These are phyloP conservation scores for Drosophila diplacantha DNA, from an alignment of 2,888 invertebrate genomes.

Conservation along the genomic window DNA sequence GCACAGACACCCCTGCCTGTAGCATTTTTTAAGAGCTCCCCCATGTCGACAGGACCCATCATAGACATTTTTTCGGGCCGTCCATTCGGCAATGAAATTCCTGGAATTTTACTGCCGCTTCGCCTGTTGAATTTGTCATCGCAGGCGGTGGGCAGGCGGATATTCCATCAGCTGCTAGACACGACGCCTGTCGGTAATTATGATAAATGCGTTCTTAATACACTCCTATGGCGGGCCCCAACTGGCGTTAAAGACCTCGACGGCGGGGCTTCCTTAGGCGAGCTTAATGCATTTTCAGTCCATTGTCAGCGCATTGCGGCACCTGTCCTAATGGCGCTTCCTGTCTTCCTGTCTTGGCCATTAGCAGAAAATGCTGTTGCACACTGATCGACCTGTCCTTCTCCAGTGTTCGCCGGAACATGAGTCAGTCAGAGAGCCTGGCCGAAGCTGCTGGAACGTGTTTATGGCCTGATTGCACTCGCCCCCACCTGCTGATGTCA, in stretches of 20 bases:
- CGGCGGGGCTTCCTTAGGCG: conserved; percentile 24
- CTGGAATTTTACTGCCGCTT: conserved; percentile 49
- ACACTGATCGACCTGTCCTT: conserved; percentile 33
- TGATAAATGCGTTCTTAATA: conserved; percentile 67
- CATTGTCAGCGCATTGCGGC: conserved; percentile 24
- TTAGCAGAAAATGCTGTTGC: conserved; percentile 52
- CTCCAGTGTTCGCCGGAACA: conserved; percentile 15
- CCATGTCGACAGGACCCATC: conserved; percentile 36
- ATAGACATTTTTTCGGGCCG: conserved; percentile 34
- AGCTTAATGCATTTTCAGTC: conserved; percentile 58
- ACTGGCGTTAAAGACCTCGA: conserved; percentile 23
- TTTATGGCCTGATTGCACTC: conserved; percentile 51
- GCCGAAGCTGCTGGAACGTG: conserved; percentile 44
- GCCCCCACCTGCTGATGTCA: conserved; percentile 54
- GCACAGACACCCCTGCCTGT: conserved; percentile 35
- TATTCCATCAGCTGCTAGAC: conserved; percentile 14
- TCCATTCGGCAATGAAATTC: conserved; percentile 54
- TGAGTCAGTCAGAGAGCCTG: conserved; percentile 44
- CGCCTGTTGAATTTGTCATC: conserved; percentile 52
- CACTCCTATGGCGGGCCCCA: conserved; percentile 28
- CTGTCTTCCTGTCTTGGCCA: conserved; percentile 49
- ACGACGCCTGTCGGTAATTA: conserved; percentile 53
- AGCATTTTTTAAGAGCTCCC: conserved; percentile 54
- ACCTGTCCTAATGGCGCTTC: conserved; percentile 63
- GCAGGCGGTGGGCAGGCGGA: conserved; percentile 11